Base-by-base conservation (phyloP, 2,113 vertebrate species). In the Procavia capensis region DNA sequence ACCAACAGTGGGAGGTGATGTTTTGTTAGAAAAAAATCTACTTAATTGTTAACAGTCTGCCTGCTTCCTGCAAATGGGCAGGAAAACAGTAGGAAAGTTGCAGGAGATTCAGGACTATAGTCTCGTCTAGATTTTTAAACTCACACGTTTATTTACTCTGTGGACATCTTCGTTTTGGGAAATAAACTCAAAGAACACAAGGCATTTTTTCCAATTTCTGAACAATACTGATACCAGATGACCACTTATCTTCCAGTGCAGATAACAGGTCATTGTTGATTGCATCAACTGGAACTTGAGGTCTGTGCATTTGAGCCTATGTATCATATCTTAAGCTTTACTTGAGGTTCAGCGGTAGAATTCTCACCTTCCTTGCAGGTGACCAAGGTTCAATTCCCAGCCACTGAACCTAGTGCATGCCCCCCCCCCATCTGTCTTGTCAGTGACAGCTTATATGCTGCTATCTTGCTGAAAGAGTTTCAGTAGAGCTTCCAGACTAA, bases 11-110 rank as follows among this genome's bases (percentile, higher is more conserved):
- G 81, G 89, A 95, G 70, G 80, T 83, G 91, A 66, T 89, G 19
- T 84, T 95, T 95, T 96, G 45, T 75, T 54, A 54, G 17, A 54
- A 54, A 54, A 54, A 54, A 54, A 54, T 70, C 64, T 78, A 13
- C 70, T 76, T 91, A 95, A 86, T 94, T 89, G 82, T 91, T 95
- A 88, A 90, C 41, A 88, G 43, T 90, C 59, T 94, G 83, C 36
- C 54, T 83, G 43, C 50, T 66, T 95, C 47, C 63, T 80, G 57
- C 36, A 93, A 93, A 25, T 31, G 95, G 84, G 75, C 88, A 96
- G 88, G 25, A 88, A 95, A 76, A 74, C 10, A 90, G 34, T 41
- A 82, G 8, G 86, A 91, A 91, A 83, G 5, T 68, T 88, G 45
- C 36, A 13, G 27, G 19, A 63, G 7, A 64, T 17, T 92, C 25